These are phyloP conservation scores for Chloropsis cyanopogon DNA, from an alignment of 2,113 vertebrate species.

Conservation along the genomic window DNA sequence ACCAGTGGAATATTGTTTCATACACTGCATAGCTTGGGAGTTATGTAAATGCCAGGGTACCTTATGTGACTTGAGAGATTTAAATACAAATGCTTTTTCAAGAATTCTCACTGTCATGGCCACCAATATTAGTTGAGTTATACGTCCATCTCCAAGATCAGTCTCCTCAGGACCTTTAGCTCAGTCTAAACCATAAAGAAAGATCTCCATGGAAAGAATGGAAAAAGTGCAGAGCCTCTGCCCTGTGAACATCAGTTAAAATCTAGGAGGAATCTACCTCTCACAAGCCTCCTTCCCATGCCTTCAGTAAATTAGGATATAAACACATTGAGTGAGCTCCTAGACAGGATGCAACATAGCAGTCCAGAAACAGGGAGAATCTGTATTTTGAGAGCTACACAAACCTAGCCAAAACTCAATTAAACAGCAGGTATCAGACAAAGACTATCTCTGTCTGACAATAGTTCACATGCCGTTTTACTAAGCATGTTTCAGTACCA, in stretches of 20 bases:
- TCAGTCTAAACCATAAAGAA: background rate
- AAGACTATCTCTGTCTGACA: background rate
- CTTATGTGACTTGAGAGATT: background rate
- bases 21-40: background rate
- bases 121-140: background rate
- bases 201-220: background rate
- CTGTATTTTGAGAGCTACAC: background rate
- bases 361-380: background rate
- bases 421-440: background rate
- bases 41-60: background rate
- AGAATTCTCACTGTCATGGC: background rate
- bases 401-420: background rate
- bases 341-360: background rate
- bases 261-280: background rate
- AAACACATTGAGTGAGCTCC: background rate
- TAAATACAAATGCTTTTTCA: background rate
- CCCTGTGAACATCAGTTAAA: background rate
- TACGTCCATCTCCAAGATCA: fast-evolving
- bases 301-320: background rate
- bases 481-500: background rate
- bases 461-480: background rate
- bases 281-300: background rate
- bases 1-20: background rate
- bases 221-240: background rate
- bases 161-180: background rate